Conservation (phyloP, 30 jellyfish, hydroid and myxozoan genomes). For the Turritopsis rubra region DNA sequence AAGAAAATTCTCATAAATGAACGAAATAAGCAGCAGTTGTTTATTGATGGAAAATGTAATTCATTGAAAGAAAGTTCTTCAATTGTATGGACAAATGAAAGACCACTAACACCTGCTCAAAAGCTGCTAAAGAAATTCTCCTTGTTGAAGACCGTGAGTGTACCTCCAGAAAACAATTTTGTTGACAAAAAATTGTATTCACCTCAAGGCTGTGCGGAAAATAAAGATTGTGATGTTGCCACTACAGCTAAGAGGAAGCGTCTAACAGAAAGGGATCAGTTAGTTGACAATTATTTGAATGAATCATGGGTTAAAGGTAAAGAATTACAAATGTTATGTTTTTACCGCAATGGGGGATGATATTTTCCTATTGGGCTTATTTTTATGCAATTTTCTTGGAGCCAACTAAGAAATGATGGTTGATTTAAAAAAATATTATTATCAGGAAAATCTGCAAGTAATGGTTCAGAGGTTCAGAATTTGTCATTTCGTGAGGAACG, state of each 20-base stretch:
- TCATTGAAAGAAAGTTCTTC: neutral
- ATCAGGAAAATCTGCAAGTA: neutral
- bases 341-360: no score
- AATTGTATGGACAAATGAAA: neutral
- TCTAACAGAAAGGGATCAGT: slow-evolving; percentile 27
- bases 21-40: neutral
- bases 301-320: slow-evolving; percentile 45
- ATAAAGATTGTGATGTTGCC: neutral
- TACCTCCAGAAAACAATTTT: neutral
- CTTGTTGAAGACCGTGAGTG: neutral
- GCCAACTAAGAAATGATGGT: neutral
- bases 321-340: neutral
- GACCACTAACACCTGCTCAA: slow-evolving; percentile 33
- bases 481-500: slow-evolving; percentile 33
- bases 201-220: neutral
- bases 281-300: slow-evolving; percentile 29
- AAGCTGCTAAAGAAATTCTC: slow-evolving; percentile 25
- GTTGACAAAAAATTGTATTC: neutral
- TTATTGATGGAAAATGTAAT: neutral
- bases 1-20: neutral
- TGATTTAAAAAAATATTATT: neutral
- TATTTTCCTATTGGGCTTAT: no score
- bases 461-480: neutral
- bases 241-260: neutral
- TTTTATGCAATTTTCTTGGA: neutral